These are phyloP conservation scores for Terrapene triunguis DNA, from an alignment of 2,113 vertebrate species.

Conservation along the genomic window DNA sequence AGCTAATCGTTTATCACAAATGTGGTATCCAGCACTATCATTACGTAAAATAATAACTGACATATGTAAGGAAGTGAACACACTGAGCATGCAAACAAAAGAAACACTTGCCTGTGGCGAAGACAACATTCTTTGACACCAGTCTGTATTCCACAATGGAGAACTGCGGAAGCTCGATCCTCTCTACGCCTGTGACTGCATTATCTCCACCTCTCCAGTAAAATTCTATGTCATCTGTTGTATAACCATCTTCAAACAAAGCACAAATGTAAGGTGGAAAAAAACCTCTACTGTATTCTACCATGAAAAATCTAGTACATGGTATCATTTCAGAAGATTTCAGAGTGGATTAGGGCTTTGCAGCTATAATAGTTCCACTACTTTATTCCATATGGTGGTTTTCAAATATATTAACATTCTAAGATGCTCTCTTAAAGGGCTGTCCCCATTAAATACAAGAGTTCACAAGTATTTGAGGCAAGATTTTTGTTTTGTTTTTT, in stretches of 20 bases:
- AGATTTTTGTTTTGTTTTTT: not conserved
- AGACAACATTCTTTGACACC: conserved; percentile 97
- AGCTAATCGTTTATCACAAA: not conserved
- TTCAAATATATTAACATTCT: not conserved
- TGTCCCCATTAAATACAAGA: not conserved
- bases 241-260: conserved; percentile 92
- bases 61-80: not conserved
- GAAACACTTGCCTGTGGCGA: conserved; percentile 91
- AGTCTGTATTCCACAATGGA: conserved; percentile 96
- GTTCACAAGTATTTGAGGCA: not conserved
- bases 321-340: not conserved
- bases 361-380: not conserved
- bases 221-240: conserved; percentile 98
- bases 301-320: not conserved
- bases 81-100: not conserved
- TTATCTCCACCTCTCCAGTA: conserved; percentile 97
- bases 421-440: not conserved
- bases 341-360: not conserved
- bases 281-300: not conserved
- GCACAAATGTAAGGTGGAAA: not conserved
- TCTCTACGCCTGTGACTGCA: conserved; percentile 93
- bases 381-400: not conserved
- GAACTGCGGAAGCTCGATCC: conserved; percentile 98
- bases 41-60: not conserved
- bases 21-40: not conserved